A percentile compares a stretch with the other conserved stretches of the same genome.
Evolutionary conservation across 2,113 vertebrate species (phyloP).

Genomic region (Sceloporus tristichus): DNA sequence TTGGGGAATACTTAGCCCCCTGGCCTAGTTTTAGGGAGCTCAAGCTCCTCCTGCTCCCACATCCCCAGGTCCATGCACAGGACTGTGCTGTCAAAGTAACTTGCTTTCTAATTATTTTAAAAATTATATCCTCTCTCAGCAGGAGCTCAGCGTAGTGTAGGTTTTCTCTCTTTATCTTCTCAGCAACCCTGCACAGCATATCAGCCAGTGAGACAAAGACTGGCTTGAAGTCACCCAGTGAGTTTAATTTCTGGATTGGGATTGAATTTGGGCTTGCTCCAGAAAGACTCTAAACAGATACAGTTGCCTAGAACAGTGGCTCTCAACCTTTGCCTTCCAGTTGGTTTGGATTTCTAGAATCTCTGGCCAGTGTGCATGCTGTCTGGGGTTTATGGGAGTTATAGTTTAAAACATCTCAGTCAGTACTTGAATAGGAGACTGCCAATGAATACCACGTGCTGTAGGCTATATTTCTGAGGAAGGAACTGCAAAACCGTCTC

Average conservation of each 20-base stretch:
- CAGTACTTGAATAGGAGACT: no score
- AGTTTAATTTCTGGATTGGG: not conserved
- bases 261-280: not conserved
- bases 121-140: not conserved
- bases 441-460: no score
- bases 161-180: not conserved
- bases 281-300: not conserved
- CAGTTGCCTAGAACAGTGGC: no score
- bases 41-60: no score
- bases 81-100: not conserved
- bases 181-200: not conserved
- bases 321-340: no score
- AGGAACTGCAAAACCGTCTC: no score
- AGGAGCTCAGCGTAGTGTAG: not conserved
- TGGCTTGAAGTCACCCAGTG: not conserved
- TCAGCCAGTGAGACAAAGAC: not conserved
- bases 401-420: not conserved
- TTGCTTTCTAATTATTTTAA: not conserved
- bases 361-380: no score
- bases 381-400: no score
- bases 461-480: no score
- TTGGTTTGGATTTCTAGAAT: no score
- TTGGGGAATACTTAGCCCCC: no score
- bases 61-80: not conserved
- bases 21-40: no score